phyloP scores from a whole-genome alignment of 2,888 invertebrate species.

The Agriopis leucophaearia region DNA sequence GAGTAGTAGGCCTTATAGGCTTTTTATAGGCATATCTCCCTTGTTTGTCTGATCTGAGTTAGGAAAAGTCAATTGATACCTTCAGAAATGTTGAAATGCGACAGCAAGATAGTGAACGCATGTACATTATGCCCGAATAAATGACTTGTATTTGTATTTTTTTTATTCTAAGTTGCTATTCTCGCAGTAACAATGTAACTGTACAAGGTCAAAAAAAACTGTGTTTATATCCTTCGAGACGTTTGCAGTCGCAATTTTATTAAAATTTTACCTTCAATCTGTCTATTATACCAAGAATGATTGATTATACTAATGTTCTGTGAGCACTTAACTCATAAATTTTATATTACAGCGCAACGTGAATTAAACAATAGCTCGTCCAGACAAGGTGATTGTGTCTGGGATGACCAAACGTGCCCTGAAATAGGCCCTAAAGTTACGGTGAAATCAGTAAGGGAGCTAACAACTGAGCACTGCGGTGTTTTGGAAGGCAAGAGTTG shows the following conservation, averaged over 20 bases:
- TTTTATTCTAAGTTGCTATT: too few relatives aligned
- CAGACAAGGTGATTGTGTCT: constrained; percentile 49
- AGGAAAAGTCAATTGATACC: too few relatives aligned
- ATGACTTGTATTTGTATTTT: too few relatives aligned
- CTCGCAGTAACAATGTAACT: too few relatives aligned
- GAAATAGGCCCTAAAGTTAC: not conserved
- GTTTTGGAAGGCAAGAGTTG: not conserved
- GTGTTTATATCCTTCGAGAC: not conserved
- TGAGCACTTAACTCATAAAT: constrained; percentile 20
- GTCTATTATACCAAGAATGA: too few relatives aligned
- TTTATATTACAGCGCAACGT: constrained; percentile 25
- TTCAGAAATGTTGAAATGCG: too few relatives aligned
- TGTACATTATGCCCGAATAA: too few relatives aligned
- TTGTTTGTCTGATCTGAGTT: too few relatives aligned
- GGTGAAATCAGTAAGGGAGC: constrained; percentile 15
- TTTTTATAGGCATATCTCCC: too few relatives aligned
- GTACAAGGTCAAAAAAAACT: too few relatives aligned
- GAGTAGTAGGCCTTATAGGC: too few relatives aligned
- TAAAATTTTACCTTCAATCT: not conserved
- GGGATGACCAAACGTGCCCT: constrained; percentile 42
- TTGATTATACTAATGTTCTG: constrained; percentile 8
- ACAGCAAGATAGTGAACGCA: too few relatives aligned
- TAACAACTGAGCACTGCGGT: not conserved
- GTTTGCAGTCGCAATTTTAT: not conserved
- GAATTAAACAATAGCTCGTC: constrained; percentile 37